Conservation (phyloP, 2,797 vertebrate genomes). For the Lutjanus campechanus region DNA sequence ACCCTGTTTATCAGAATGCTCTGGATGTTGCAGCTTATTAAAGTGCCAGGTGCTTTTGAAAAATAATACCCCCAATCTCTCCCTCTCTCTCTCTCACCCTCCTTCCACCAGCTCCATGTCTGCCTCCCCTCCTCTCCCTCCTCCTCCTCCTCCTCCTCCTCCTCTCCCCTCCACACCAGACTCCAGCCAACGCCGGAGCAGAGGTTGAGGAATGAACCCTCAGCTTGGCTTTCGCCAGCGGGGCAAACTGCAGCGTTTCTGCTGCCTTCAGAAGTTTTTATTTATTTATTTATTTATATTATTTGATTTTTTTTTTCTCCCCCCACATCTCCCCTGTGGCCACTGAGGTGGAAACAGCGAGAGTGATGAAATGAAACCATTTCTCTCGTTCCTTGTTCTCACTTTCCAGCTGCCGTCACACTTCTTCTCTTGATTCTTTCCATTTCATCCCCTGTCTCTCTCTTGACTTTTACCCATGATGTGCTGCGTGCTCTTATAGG, state of each 20-base stretch:
- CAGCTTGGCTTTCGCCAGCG: conserved; percentile 41
- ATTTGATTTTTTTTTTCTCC: conserved; percentile 28
- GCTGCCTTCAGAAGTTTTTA: conserved; percentile 61
- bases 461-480: conserved; percentile 55
- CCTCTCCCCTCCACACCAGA: conserved; percentile 35
- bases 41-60: conserved; percentile 79
- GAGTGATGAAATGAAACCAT: conserved; percentile 78
- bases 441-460: conserved; percentile 68
- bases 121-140: conserved; percentile 4
- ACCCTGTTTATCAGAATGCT: conserved; percentile 79
- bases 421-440: conserved; percentile 58
- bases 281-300: conserved; percentile 57
- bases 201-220: conserved; percentile 68
- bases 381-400: conserved; percentile 76
- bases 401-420: conserved; percentile 68
- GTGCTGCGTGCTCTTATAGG: conserved; percentile 41
- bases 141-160: conserved; percentile 2
- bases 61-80: conserved; percentile 64
- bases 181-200: conserved; percentile 45
- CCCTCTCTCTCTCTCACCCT: conserved; percentile 7
- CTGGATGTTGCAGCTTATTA: conserved; percentile 85
- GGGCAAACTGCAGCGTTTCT: conserved; percentile 69
- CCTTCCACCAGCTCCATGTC: conserved; percentile 37
- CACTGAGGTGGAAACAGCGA: conserved; percentile 72
- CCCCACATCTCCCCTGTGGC: conserved; percentile 56